phyloP scores from a whole-genome alignment of 1,140 invertebrate genomes.

The Coptotermes formosanus region DNA sequence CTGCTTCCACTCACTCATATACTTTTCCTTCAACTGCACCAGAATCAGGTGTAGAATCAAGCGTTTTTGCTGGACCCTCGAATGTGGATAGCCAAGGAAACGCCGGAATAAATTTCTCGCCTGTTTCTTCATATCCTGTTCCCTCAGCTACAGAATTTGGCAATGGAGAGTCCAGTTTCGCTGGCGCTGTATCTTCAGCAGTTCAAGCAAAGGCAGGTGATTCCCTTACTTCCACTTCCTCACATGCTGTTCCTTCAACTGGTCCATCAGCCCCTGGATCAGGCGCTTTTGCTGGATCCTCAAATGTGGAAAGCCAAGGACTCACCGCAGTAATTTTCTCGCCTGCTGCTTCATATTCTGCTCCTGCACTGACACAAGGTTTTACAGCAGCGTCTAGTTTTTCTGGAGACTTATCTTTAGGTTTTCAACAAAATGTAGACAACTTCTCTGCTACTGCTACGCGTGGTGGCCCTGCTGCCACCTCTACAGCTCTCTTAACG shows the following conservation, averaged over 20 bases:
- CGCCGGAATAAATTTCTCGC: neutral
- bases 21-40: neutral
- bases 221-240: neutral
- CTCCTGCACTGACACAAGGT: neutral
- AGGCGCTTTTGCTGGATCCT: neutral
- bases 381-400: neutral
- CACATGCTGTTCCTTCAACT: neutral
- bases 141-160: neutral
- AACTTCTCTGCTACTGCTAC: neutral
- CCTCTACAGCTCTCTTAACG: no score
- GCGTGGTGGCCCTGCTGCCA: no score
- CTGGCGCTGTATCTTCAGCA: neutral
- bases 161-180: neutral
- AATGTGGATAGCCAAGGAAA: neutral
- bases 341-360: neutral
- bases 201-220: neutral
- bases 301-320: neutral
- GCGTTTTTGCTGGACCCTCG: neutral
- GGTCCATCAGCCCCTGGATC: neutral
- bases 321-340: neutral
- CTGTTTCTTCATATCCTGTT: neutral
- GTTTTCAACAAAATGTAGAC: neutral
- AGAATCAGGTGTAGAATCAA: neutral
- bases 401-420: neutral
- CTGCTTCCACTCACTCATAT: neutral